Conservation (phyloP, 92 coral and sea anemone genomes). For the Anthopleura xanthogrammica region DNA sequence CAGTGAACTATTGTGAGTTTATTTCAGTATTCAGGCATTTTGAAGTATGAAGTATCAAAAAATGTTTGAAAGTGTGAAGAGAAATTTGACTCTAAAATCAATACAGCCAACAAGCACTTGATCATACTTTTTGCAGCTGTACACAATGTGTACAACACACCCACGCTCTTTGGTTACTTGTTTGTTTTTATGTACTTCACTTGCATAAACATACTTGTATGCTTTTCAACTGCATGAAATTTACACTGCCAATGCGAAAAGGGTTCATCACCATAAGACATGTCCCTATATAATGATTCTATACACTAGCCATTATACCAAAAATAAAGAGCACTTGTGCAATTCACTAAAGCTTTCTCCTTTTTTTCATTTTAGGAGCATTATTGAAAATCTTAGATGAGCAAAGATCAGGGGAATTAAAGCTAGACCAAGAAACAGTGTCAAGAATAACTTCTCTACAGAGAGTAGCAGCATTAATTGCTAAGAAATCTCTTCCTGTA, state of each 20-base stretch:
- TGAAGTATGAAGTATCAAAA: not conserved
- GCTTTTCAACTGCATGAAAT: too few species aligned
- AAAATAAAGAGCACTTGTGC: too few species aligned
- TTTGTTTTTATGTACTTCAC: too few species aligned
- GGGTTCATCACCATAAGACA: too few species aligned
- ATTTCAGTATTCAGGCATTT: not conserved
- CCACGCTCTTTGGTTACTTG: too few species aligned
- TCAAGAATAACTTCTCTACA: slow-evolving; percentile 37
- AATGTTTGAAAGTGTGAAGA: not conserved
- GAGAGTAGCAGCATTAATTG: slow-evolving; percentile 49
- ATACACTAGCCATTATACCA: too few species aligned
- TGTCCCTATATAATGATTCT: too few species aligned
- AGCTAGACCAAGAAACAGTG: slow-evolving; percentile 27
- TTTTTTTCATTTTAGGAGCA: slow-evolving; percentile 54
- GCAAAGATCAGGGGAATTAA: slow-evolving; percentile 47
- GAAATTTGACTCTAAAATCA: not conserved
- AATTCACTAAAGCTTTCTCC: too few species aligned
- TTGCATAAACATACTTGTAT: too few species aligned
- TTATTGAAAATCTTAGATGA: slow-evolving; percentile 54
- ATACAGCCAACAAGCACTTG: not conserved
- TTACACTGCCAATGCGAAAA: too few species aligned
- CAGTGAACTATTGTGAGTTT: too few species aligned
- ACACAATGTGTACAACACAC: not conserved
- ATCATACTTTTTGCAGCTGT: not conserved
- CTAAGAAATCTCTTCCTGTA: slow-evolving; percentile 64